Percentiles rank a stretch among this genome's conserved stretches.
Conservation (phyloP, 30 jellyfish, hydroid and myxozoan species). For the Rhopilema esculentum region DNA sequence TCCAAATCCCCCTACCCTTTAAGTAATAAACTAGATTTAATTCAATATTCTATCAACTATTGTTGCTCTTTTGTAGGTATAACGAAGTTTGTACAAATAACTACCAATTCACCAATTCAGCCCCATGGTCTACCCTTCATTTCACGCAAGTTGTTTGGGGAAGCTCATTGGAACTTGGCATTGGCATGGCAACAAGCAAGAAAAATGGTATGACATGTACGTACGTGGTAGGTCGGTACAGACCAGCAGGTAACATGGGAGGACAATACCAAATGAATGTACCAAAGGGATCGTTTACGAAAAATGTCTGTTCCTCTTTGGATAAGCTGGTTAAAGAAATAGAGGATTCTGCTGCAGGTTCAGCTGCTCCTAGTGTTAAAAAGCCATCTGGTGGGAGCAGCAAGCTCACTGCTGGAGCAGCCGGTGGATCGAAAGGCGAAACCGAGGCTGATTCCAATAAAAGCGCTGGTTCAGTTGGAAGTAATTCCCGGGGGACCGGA, state of each 20-base stretch:
- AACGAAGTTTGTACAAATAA: conserved; percentile 87
- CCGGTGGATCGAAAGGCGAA: conserved; percentile 24
- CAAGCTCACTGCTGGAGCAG: neutral
- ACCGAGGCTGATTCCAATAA: neutral
- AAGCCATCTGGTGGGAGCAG: neutral
- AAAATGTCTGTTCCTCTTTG: conserved; percentile 20
- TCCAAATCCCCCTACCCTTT: too few relatives aligned
- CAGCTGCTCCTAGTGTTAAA: neutral
- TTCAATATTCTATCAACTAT: too few relatives aligned
- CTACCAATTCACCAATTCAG: conserved; percentile 64
- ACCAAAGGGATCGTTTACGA: conserved; percentile 63
- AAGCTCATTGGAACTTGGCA: conserved; percentile 61
- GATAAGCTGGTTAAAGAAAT: conserved; percentile 44
- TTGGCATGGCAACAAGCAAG: conserved; percentile 76
- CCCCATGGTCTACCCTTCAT: conserved; percentile 66
- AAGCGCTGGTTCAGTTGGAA: neutral
- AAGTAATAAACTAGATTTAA: too few relatives aligned
- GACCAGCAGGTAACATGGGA: conserved; percentile 72
- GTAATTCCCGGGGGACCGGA: neutral
- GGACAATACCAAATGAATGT: conserved; percentile 66
- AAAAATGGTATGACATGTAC: conserved; percentile 75
- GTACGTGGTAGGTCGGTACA: conserved; percentile 73
- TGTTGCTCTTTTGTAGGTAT: conserved; percentile 93
- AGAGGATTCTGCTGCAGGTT: conserved; percentile 12
- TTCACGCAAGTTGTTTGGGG: conserved; percentile 89